Base-by-base conservation (phyloP, 1,140 invertebrate species). In the Cotesia typhae region DNA sequence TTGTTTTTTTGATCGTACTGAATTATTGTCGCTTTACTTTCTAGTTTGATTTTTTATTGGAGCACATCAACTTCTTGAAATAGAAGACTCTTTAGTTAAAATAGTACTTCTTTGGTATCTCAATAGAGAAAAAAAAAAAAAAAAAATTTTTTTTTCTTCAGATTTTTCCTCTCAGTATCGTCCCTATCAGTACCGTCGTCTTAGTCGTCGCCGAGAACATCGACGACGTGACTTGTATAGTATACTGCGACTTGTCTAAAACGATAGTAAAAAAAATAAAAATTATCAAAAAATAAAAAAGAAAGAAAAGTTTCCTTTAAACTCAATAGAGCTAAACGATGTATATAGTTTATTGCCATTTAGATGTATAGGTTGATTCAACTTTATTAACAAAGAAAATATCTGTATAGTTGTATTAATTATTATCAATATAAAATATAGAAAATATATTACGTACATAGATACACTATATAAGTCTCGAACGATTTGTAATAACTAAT, bases 281-380 rank as follows among this genome's bases (percentile, higher is more conserved):
- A 47, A 70, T 36, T 6, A n/a, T 36, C 10, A 35, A 55, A 38
- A 17, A 64, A 65, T n/a, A 65, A 17, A 28, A 67, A 57, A 53
- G 67, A 72, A 65, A 67, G 14, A 72, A n/a, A 28, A 67, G 51
- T 57, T 61, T 71, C 36, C 63, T 65, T 65, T 71, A 63, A 65
- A 55, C 64, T 60, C 53, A 57, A 38, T 20, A 36, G 36, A 65
- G 51, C 61, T 17, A 53, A 38, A 38, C 52, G 37, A 67, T 72
- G 59, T 55, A 37, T 0, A 55, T 59, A 20, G 5, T 47, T 0
- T 47, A 28, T 28, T 28, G 28, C 28, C 28, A 28, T 17, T 17
- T 17, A 17, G 17, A 17, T 17, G 17, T 17, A 17, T 17, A 17
- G 17, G 0, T 17, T 17, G 17, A 17, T 17, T 17, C 17, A 1